Evolutionary conservation across 2,888 invertebrate species (phyloP).

Genomic region (Cerceris rybyensis): DNA sequence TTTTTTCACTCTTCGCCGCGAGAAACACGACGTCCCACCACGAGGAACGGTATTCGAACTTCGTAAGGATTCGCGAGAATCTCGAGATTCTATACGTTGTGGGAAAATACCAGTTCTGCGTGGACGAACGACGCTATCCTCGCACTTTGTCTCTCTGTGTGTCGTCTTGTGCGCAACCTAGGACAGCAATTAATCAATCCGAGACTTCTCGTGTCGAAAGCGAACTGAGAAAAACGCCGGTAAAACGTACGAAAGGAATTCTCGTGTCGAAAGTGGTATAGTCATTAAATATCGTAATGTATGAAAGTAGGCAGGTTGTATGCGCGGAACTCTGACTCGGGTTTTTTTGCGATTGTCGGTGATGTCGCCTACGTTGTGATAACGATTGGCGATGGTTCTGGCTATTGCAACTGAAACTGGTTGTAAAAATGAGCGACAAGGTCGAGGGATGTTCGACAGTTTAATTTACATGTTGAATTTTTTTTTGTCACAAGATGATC

Average conservation of each 20-base stretch:
- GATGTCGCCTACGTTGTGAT: conserved; percentile 29
- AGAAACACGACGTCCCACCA: conserved; percentile 17
- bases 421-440: conserved; percentile 34
- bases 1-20: conserved; percentile 70
- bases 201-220: conserved; percentile 67
- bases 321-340: conserved; percentile 59
- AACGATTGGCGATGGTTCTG: not conserved
- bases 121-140: conserved; percentile 11
- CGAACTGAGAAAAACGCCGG: conserved; percentile 77
- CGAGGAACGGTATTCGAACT: not conserved
- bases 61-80: not conserved
- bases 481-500: too few species aligned
- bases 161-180: conserved; percentile 79
- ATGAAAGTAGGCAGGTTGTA: conserved; percentile 77
- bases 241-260: conserved; percentile 73
- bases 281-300: conserved; percentile 77
- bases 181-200: conserved; percentile 68
- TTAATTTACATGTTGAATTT: not conserved
- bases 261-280: conserved; percentile 72
- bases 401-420: conserved; percentile 69
- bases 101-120: not conserved
- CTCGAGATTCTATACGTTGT: not conserved
- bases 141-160: conserved; percentile 62
- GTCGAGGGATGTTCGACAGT: not conserved
- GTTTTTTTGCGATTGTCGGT: conserved; percentile 22